Evolutionary conservation across 2,797 vertebrate species (phyloP).

Genomic region (Phataginus tricuspis): DNA sequence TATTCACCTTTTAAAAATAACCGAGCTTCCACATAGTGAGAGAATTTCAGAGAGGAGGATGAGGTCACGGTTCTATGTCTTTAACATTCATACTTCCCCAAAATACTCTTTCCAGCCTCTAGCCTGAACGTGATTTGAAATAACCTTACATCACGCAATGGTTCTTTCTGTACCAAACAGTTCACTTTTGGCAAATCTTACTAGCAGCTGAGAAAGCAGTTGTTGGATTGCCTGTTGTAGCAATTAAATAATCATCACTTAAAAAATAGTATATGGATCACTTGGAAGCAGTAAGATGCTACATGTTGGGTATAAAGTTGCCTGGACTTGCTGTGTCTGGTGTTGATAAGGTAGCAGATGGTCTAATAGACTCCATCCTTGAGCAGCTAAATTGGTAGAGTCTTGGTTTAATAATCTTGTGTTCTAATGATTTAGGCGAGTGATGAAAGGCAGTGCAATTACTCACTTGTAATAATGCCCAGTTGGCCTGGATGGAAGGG

Average conservation of each 20-base stretch:
- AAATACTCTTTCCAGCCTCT: slow-evolving; percentile 44
- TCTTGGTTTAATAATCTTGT: slow-evolving; percentile 83
- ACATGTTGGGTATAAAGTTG: slow-evolving; percentile 75
- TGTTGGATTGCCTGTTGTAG: slow-evolving; percentile 70
- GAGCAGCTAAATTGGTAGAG: slow-evolving; percentile 82
- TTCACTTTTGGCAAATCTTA: slow-evolving; percentile 67
- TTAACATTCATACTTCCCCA: slow-evolving; percentile 22
- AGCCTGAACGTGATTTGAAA: slow-evolving; percentile 42
- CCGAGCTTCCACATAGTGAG: background rate
- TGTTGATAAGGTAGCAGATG: slow-evolving; percentile 82
- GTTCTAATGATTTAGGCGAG: slow-evolving; percentile 81
- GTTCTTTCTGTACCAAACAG: slow-evolving; percentile 60
- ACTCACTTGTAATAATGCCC: slow-evolving; percentile 83
- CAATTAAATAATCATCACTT: slow-evolving; percentile 76
- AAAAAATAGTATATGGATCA: slow-evolving; percentile 72
- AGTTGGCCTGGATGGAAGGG: slow-evolving; percentile 82
- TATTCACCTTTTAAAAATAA: slow-evolving; percentile 36
- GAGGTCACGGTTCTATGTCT: slow-evolving; percentile 25
- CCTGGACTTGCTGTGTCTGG: slow-evolving; percentile 77
- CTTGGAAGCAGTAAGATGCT: slow-evolving; percentile 71
- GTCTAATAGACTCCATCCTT: slow-evolving; percentile 82
- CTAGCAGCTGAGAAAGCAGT: slow-evolving; percentile 73
- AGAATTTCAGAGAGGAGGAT: background rate
- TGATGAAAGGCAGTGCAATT: slow-evolving; percentile 81
- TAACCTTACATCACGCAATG: slow-evolving; percentile 6